These are phyloP conservation scores for Antigone vipio DNA, from an alignment of 2,113 vertebrate species.

Conservation along the genomic window DNA sequence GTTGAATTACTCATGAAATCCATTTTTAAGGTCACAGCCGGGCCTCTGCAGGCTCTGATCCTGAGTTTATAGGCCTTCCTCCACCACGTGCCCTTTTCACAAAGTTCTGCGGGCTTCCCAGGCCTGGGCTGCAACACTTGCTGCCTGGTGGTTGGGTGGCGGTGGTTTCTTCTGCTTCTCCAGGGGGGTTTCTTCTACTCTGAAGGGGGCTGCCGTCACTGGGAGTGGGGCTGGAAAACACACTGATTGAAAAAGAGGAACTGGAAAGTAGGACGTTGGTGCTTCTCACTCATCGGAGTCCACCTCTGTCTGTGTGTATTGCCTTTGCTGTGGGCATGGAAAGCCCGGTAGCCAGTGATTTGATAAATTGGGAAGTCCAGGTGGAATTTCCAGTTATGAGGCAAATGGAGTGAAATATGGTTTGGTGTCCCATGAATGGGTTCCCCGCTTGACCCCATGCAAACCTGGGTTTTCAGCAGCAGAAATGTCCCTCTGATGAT, in stretches of 20 bases:
- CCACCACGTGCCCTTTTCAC: neutral
- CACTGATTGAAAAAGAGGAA: neutral
- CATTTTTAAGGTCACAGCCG: neutral
- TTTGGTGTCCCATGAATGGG: neutral
- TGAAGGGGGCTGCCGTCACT: neutral
- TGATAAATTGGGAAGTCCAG: neutral
- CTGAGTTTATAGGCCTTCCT: neutral
- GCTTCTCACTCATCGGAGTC: neutral
- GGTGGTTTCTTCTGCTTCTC: neutral
- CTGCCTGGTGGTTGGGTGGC: neutral
- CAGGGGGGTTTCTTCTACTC: neutral
- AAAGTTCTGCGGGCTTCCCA: neutral
- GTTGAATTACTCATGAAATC: conserved; percentile 5
- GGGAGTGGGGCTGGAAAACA: neutral
- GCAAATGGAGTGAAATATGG: neutral
- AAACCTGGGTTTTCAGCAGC: neutral
- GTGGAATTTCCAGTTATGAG: neutral
- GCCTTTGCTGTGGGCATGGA: neutral
- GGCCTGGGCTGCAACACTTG: neutral
- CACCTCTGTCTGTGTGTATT: neutral
- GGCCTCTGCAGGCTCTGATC: neutral
- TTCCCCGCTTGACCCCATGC: neutral
- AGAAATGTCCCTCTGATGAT: neutral
- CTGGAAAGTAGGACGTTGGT: neutral
- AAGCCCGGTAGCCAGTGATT: neutral